Base-by-base conservation (phyloP, 2,113 vertebrate species). In the Gadus chalcogrammus region DNA sequence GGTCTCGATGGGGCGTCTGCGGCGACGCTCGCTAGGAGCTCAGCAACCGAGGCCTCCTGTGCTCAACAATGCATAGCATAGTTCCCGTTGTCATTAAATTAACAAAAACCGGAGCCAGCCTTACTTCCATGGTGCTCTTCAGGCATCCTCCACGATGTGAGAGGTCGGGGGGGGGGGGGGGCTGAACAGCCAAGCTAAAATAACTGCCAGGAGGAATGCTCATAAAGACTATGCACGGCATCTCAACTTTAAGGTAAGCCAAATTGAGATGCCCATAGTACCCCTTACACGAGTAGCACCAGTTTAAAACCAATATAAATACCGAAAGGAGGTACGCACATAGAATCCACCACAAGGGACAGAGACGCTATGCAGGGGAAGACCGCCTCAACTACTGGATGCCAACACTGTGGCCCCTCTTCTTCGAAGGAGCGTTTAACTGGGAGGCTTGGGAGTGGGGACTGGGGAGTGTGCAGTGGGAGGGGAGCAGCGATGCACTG, bases 1-100 rank as follows among this genome's bases (percentile, higher is more conserved):
- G 85, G 91, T 90, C 93, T 89, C 82, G 72, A 24, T 79, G 84
- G 86, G 83, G 81, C 59, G 64, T 82, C 67, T 67, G 81, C 71
- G 79, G 67, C 59, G 70, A 71, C 12, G 74, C 83, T 83, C 84
- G 28, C 31, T 73, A 75, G 8, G 81, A 84, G 76, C 71, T 65
- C 72, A 17, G 52, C 61, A 73, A 86, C 84, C 87, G 79, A 77
- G 78, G 91, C 91, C 91, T 91, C 90, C 85, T 77, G 86, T 87
- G 89, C 86, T 86, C 90, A 88, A 78, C 75, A 85, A 92, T 91
- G 85, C 82, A 90, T 91, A 93, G 93, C 88, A 85, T 90, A n/a
- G 35, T 15, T 24, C 22, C 22, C 12, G 18, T 61, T 61, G 20
- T 61, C 27, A 12, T 62, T 63, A 24, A 48, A 48, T 9, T 12